Conservation (phyloP, 2,113 vertebrate species). For the Bettongia penicillata region DNA sequence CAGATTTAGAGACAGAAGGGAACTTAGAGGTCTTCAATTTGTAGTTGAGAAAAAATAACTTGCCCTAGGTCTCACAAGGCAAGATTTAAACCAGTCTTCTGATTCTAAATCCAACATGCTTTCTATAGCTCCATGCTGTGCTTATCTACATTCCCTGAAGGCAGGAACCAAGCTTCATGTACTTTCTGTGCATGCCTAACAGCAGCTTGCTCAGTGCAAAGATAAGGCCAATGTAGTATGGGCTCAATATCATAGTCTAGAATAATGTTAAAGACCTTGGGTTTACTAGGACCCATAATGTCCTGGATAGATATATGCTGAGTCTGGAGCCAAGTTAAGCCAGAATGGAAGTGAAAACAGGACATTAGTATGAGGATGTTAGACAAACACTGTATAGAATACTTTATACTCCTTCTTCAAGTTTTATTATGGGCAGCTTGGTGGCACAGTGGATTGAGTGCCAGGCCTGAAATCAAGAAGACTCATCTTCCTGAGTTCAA, state of each 20-base stretch:
- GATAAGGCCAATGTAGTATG: background rate
- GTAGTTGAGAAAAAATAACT: background rate
- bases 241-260: background rate
- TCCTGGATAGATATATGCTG: background rate
- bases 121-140: background rate
- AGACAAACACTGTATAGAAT: background rate
- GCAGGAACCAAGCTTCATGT: background rate
- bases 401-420: background rate
- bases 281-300: background rate
- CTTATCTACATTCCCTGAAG: background rate
- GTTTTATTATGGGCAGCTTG: background rate
- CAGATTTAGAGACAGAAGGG: background rate
- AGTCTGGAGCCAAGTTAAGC: background rate
- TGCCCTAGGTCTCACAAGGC: background rate
- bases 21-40: background rate
- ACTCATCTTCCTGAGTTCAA: background rate
- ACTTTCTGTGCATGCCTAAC: background rate
- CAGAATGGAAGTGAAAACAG: background rate
- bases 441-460: background rate
- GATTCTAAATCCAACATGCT: background rate
- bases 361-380: background rate
- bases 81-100: background rate
- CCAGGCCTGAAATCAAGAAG: background rate
- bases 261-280: background rate
- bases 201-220: background rate